Evolutionary conservation across 2,113 vertebrate genomes (phyloP).

Genomic region (Microtus richardsoni): DNA sequence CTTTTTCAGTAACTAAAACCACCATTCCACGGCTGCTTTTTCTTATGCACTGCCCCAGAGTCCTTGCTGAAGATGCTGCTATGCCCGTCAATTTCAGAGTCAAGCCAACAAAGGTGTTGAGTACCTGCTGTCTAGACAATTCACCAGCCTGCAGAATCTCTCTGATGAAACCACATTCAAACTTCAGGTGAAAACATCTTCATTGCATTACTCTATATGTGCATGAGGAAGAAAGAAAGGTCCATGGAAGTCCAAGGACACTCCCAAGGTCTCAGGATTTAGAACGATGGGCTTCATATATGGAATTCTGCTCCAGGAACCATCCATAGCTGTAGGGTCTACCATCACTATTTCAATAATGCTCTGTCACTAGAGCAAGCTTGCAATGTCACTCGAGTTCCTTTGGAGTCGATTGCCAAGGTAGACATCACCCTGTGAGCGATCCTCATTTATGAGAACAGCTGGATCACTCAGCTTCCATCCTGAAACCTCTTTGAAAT

Average conservation of each 20-base stretch:
- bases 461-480: not conserved
- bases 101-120: not conserved
- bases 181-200: not conserved
- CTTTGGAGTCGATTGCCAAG: constrained; percentile 21
- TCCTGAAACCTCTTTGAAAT: not conserved
- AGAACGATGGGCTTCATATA: not conserved
- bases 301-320: not conserved
- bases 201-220: not conserved
- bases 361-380: constrained; percentile 1
- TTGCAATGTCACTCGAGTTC: not conserved
- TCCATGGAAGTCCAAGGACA: not conserved
- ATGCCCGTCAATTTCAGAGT: not conserved
- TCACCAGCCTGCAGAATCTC: not conserved
- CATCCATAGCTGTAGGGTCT: not conserved
- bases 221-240: not conserved
- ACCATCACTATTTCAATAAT: not conserved
- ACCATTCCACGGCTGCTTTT: fast-evolving
- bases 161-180: not conserved
- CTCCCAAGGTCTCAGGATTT: not conserved
- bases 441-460: not conserved
- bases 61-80: not conserved
- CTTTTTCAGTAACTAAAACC: not conserved
- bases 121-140: not conserved
- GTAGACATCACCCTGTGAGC: not conserved
- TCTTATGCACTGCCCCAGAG: fast-evolving